Evolutionary conservation across 2,113 vertebrate species (phyloP), one percentile per base, ranked within the genome.

Genomic region (Pelecanoides urinatrix): DNA sequence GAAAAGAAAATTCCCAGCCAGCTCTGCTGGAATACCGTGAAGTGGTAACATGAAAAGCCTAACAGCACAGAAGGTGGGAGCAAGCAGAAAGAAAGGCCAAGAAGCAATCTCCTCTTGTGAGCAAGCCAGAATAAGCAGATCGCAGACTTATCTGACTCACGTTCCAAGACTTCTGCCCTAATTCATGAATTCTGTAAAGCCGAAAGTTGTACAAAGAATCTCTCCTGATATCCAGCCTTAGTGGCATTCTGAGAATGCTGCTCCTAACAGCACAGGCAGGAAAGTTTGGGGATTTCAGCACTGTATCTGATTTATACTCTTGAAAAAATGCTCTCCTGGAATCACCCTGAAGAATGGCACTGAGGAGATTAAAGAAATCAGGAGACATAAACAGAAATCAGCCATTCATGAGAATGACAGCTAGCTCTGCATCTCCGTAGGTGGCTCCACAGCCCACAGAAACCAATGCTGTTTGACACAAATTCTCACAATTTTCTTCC

Each of bases 91-190:
- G 56, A 19, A 61, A 80, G 56, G 95, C 88, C 80, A 91, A 94
- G 80, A 92, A 94, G 95, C 88, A 95, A 96, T 89, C 94, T 88
- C 93, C 92, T 97, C 92, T 76, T 82, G 93, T 70, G 71, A 94
- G n/a, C 1, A 16, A 76, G 96, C 96, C 96, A 95, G 78, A 79
- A 65, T 22, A 88, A 91, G 92, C 85, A 96, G 73, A 96, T 77
- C 40, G 1, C 81, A 96, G 71, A 76, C 90, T 93, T 70, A 91
- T 96, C 92, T 86, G 85, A 92, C 77, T 89, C 84, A 58, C 1
- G 0, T 78, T 81, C 97, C 94, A 96, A 89, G 70, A 92, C 45
- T 94, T 87, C 88, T 94, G 86, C 76, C 86, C 91, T 68, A 91
- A 92, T 58, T 94, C 61, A 47, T 44, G 38, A 88, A 58, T 92